Evolutionary conservation across 92 coral and sea anemone species (phyloP).

Genomic region (Scolanthus callimorphus): DNA sequence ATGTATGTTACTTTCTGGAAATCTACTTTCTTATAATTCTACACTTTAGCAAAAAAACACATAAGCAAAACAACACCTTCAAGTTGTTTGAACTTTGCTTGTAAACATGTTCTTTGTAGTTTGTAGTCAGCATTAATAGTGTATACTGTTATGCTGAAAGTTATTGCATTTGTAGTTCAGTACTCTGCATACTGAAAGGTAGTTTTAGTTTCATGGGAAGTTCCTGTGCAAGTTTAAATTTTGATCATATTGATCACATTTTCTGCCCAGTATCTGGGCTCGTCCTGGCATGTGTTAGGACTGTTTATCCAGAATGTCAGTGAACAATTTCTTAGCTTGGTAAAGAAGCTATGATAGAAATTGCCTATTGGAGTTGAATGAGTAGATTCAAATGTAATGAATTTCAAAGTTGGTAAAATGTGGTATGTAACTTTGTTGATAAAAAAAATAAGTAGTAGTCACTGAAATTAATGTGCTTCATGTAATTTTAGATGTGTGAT

Average conservation of each 20-base stretch:
- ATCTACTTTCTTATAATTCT: background rate
- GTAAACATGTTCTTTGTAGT: background rate
- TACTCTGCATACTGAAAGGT: background rate
- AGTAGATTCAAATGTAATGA: no score
- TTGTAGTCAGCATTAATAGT: no score
- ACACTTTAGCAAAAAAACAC: background rate
- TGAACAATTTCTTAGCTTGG: background rate
- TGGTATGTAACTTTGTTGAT: no score
- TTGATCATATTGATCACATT: conserved; percentile 32
- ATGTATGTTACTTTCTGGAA: background rate
- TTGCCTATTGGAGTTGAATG: no score
- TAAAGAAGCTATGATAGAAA: background rate
- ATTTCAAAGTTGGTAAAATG: no score
- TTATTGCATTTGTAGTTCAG: no score
- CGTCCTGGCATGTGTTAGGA: background rate
- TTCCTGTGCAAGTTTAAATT: conserved; percentile 1
- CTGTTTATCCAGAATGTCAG: background rate
- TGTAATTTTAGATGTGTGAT: no score
- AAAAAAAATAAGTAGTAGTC: no score
- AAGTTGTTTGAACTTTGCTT: background rate
- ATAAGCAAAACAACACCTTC: background rate
- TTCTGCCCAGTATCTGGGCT: conserved; percentile 11
- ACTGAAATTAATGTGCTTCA: no score
- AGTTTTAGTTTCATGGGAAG: background rate
- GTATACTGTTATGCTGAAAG: no score